These are phyloP conservation scores for Dendronephthya gigantea DNA, from an alignment of 64 coral and sea anemone genomes.

Conservation along the genomic window DNA sequence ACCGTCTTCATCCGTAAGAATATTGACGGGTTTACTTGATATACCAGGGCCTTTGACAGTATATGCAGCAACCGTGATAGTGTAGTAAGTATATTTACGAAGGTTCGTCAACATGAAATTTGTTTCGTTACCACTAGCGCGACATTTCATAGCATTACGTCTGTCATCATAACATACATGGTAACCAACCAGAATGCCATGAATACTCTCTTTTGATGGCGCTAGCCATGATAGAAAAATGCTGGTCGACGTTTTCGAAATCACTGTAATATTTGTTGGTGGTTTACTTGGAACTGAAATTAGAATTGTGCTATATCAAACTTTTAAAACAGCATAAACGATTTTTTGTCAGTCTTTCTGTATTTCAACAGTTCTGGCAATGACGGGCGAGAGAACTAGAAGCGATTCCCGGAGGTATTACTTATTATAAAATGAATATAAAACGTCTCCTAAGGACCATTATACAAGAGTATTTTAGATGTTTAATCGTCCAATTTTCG, in stretches of 20 bases:
- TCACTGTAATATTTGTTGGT: not conserved
- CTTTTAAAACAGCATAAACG: not conserved
- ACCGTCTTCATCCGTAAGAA: not conserved
- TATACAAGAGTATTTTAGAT: no score
- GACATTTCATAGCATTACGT: not conserved
- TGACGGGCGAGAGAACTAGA: no score
- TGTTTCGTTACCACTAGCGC: not conserved
- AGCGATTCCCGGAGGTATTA: no score
- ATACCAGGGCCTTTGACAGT: not conserved
- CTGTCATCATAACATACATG: not conserved
- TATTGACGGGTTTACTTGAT: not conserved
- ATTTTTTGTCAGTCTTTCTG: no score
- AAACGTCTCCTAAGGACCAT: no score
- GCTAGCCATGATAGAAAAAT: not conserved
- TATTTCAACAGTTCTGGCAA: no score
- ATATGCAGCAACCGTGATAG: not conserved
- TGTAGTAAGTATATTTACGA: not conserved
- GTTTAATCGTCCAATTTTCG: not conserved
- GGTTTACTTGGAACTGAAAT: constrained; percentile 12
- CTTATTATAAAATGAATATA: no score
- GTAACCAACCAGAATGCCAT: not conserved
- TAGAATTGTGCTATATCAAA: not conserved
- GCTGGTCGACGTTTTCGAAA: not conserved
- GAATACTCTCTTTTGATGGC: not conserved
- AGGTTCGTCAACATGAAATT: not conserved